Evolutionary conservation across 1,140 invertebrate species (phyloP), one percentile per base, ranked within the genome.

Genomic region (Ptiloglossa arizonensis): DNA sequence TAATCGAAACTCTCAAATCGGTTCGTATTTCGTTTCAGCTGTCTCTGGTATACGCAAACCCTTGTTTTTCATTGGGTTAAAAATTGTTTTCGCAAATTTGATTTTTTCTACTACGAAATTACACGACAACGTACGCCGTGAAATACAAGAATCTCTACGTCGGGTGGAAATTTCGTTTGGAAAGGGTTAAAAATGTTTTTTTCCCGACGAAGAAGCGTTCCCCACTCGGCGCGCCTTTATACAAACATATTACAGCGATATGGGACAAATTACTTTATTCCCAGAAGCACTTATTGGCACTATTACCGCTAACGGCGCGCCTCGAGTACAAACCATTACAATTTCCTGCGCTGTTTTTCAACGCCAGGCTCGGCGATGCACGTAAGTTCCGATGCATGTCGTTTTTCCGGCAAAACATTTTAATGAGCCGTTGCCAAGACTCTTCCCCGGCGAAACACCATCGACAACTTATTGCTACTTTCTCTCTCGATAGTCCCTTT

Each of bases 271-370:
- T 74, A 41, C 60, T 74, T 74, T 66, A 44, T 66, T 74, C 48
- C 62, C 48, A 56, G 71, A 56, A 74, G 71, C 71, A 27, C 48
- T 74, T 74, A 74, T 56, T 74, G 50, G 71, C 24, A 67, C 71
- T 44, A 74, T 74, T 74, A 74, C 27, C 48, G 35, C 32, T 74
- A 74, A 74, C 71, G 35, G 48, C 50, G 50, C 48, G 24, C 50
- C 32, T 66, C 2, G 11, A 67, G 38, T 66, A 74, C 62, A 67
- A 74, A 74, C 64, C 62, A 74, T 74, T 74, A 67, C 62, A 74
- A 66, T 74, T 74, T 74, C 62, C 71, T 56, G 48, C 64, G 48
- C 19, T 66, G 62, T 74, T 74, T 67, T 74, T 74, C 71, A 67
- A 67, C 71, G 46, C 22, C 32, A 48, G 4, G 62, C n/a, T 46